Evolutionary conservation across 2,797 vertebrate genomes (phyloP), one percentile per base, ranked within the genome.

Genomic region (Gallinago nigripennis): DNA sequence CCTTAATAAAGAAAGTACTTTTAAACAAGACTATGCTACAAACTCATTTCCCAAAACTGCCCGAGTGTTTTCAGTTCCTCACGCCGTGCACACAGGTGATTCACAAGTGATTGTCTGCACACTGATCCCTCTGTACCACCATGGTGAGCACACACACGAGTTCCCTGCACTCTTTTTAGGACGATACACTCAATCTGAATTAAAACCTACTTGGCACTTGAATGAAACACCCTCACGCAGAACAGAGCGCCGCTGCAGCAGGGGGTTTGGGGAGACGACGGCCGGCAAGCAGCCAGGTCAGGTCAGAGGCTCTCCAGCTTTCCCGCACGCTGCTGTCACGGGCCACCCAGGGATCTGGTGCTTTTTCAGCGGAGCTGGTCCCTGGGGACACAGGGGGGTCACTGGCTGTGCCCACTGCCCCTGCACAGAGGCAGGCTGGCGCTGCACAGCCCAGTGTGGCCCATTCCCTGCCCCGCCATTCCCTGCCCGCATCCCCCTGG

Each of bases 261-360:
- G 27, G 11, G 23, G 15, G 8, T 8, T 27, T 5, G 3, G 25
- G 30, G 54, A 16, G 10, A 31, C 25, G 46, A 16, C 18, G 18
- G 66, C 46, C 4, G 16, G 75, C 0, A 3, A 70, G 37, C 1
- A 1, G 57, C 6, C 8, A 3, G 50, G 43, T 12, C 20, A 14
- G 45, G 27, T 25, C 73, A 41, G 56, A 51, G 17, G 8, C 3
- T 10, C 8, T 31, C 23, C 2, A 0, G 68, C 33, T 43, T 13
- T 33, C 30, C 13, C 1, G 2, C 0, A 7, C 10, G 12, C 65
- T 37, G 19, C 1, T 1, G 3, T 45, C 39, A 27, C 28, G 12
- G 0, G 1, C n/a, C 9, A 3, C 61, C 21, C 46, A 12, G 45
- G n/a, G 39, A 39, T 45, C 25, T 9, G 28, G 51, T 71, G 60